Conservation (phyloP, 1,140 invertebrate genomes). For the Trinorchestia longiramus region DNA sequence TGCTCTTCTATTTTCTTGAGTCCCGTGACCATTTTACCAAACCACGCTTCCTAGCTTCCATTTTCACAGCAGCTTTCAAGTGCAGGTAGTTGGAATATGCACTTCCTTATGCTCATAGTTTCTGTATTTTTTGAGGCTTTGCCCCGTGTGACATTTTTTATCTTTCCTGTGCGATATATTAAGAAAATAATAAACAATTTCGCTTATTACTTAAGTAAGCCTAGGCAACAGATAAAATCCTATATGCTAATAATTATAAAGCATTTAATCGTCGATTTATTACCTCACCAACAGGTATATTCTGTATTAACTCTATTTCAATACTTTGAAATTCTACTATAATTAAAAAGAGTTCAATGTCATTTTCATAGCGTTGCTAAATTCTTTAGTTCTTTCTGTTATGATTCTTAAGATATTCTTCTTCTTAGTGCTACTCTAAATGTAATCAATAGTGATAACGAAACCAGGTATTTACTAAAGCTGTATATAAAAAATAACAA, state of each 20-base stretch:
- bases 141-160: not conserved
- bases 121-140: not conserved
- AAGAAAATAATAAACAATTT: not conserved
- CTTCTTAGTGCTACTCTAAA: not conserved
- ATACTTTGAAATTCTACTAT: not conserved
- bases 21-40: not conserved
- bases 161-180: not conserved
- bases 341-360: not conserved
- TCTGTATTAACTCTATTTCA: not conserved
- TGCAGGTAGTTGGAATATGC: not conserved
- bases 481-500: not conserved
- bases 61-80: not conserved
- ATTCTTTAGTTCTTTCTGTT: not conserved
- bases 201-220: not conserved
- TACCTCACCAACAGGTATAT: not conserved
- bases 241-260: not conserved
- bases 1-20: not conserved
- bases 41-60: not conserved
- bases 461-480: not conserved
- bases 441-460: slow-evolving; percentile 4
- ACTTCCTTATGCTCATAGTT: not conserved
- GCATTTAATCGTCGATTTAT: not conserved
- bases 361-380: not conserved
- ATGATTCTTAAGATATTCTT: not conserved
- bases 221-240: not conserved